Percentiles rank a stretch among this genome's conserved stretches.
Conservation (phyloP, 2,888 invertebrate species). For the Belgica antarctica region DNA sequence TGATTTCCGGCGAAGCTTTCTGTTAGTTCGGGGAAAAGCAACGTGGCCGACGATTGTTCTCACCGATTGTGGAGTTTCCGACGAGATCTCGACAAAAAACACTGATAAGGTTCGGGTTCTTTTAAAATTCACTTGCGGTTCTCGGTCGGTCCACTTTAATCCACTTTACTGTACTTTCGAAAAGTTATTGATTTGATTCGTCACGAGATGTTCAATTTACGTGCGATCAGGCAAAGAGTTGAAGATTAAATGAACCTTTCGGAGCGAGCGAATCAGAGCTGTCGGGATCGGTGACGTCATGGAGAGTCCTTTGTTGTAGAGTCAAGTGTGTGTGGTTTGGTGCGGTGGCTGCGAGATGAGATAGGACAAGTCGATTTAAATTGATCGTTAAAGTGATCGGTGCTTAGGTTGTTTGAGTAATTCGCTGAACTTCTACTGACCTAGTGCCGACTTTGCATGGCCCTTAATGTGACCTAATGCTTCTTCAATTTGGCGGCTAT, state of each 20-base stretch:
- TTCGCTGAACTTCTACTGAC: too few relatives aligned
- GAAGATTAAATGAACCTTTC: constrained; percentile 22
- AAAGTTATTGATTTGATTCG: constrained; percentile 13
- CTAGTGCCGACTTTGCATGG: too few relatives aligned
- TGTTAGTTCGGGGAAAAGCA: not conserved
- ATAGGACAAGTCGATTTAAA: too few relatives aligned
- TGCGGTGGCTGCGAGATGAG: too few relatives aligned
- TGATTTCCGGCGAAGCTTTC: not conserved
- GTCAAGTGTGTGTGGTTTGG: too few relatives aligned
- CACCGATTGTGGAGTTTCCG: too few relatives aligned
- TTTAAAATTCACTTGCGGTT: not conserved
- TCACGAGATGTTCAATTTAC: not conserved
- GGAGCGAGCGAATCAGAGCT: not conserved
- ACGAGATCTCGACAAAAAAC: not conserved
- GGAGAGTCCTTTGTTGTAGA: not conserved
- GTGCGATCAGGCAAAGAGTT: constrained; percentile 29
- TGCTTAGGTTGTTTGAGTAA: too few relatives aligned
- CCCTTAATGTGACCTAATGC: too few relatives aligned
- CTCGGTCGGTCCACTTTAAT: too few relatives aligned
- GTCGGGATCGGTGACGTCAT: not conserved
- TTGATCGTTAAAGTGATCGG: too few relatives aligned
- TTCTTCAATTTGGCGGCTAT: too few relatives aligned
- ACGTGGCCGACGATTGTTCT: constrained; percentile 17
- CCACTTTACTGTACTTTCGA: not conserved
- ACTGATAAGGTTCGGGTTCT: not conserved